Evolutionary conservation across 2,888 invertebrate species (phyloP).

Genomic region (Xylocampa areola): DNA sequence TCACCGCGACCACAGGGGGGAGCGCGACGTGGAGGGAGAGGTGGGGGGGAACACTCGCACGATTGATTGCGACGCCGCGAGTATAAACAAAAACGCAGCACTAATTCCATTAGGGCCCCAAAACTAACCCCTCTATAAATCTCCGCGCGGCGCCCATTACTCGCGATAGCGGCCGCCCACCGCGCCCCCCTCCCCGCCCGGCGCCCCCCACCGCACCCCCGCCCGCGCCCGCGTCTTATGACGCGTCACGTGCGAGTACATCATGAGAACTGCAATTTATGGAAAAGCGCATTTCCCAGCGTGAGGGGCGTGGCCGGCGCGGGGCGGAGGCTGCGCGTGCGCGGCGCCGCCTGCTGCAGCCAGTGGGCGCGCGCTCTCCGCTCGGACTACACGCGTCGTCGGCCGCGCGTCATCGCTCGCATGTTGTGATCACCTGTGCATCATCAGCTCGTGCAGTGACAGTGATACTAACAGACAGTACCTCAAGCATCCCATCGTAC

Average conservation of each 20-base stretch:
- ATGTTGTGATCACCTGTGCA: constrained; percentile 58
- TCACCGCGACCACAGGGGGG: constrained; percentile 4
- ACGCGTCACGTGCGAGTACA: constrained; percentile 47
- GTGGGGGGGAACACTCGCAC: constrained; percentile 42
- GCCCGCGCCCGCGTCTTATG: constrained; percentile 43
- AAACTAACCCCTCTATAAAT: constrained; percentile 78
- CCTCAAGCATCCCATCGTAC: background rate
- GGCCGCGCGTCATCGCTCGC: constrained; percentile 54
- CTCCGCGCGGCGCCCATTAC: constrained; percentile 69
- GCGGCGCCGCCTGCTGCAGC: constrained; percentile 54
- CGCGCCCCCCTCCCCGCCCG: constrained; percentile 49
- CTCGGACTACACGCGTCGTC: constrained; percentile 63
- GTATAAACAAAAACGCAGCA: constrained; percentile 75
- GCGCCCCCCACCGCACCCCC: constrained; percentile 50
- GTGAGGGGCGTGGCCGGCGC: constrained; percentile 44
- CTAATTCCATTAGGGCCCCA: constrained; percentile 82
- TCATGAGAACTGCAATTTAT: constrained; percentile 64
- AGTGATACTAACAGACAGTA: constrained; percentile 47
- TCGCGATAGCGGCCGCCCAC: constrained; percentile 65
- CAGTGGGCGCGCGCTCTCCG: constrained; percentile 75
- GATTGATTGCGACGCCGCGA: constrained; percentile 61
- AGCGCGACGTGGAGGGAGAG: background rate
- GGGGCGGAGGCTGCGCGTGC: constrained; percentile 50
- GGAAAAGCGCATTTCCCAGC: constrained; percentile 70
- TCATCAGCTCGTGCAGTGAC: constrained; percentile 52